Conservation (phyloP, 1,140 invertebrate species). For the Drosophila jambulina region DNA sequence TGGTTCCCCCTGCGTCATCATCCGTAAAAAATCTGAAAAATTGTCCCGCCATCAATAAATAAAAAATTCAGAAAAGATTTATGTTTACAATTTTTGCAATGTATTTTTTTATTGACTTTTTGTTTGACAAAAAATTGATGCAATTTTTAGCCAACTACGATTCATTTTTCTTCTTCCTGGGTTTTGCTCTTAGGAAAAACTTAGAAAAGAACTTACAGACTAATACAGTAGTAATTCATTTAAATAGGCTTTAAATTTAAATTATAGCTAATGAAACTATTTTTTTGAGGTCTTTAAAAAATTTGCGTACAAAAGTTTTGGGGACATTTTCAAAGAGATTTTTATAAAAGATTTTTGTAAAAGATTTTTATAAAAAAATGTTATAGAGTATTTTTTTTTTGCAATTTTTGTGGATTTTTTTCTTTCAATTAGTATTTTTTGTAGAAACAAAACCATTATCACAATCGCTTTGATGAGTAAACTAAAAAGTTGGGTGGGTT, state of each 20-base stretch:
- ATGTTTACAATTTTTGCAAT: conserved; percentile 27
- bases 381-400: conserved; percentile 31
- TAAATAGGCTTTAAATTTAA: conserved; percentile 46
- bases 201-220: conserved; percentile 54
- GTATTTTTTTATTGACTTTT: conserved; percentile 54
- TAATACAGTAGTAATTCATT: conserved; percentile 49
- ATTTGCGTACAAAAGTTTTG: conserved; percentile 35
- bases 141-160: conserved; percentile 72
- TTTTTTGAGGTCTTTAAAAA: conserved; percentile 34
- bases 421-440: conserved; percentile 36
- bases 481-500: conserved; percentile 41
- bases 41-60: conserved; percentile 17
- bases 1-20: conserved; percentile 5
- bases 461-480: conserved; percentile 85
- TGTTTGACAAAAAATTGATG: conserved; percentile 79
- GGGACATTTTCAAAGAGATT: conserved; percentile 27
- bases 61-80: not conserved
- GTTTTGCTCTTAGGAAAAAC: conserved; percentile 47
- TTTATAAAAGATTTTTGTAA: conserved; percentile 32
- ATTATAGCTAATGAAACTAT: conserved; percentile 62
- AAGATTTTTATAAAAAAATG: too few relatives aligned
- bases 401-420: conserved; percentile 13
- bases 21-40: conserved; percentile 12
- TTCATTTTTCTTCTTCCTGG: conserved; percentile 23
- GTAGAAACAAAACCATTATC: conserved; percentile 83